Percentiles rank a stretch among this genome's conserved stretches.
Conservation (phyloP, 2,888 invertebrate genomes). For the Drosophila tanythrix region DNA sequence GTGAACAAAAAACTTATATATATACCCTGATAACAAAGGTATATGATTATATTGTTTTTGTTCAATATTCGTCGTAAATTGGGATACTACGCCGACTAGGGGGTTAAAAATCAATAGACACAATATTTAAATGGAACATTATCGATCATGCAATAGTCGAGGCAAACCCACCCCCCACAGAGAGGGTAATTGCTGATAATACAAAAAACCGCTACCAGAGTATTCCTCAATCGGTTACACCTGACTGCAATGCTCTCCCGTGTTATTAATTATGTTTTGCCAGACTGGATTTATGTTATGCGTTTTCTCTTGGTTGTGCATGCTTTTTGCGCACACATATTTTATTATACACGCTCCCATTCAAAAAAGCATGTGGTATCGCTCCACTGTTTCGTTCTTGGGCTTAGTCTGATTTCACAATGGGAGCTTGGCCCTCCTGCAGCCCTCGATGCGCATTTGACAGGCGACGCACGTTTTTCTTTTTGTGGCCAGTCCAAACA, state of each 20-base stretch:
- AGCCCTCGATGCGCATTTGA: constrained; percentile 37
- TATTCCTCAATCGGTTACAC: neutral
- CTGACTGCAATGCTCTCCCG: neutral
- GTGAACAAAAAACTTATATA: neutral
- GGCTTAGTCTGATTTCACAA: neutral
- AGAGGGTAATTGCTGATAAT: neutral
- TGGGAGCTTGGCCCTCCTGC: neutral
- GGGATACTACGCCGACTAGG: neutral
- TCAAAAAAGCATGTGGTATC: constrained; percentile 7
- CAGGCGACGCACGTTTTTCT: constrained; percentile 62
- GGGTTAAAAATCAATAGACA: neutral
- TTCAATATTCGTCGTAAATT: too few relatives aligned
- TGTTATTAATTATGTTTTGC: neutral
- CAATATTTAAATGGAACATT: neutral
- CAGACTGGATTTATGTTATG: neutral
- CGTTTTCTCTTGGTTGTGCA: constrained; percentile 19
- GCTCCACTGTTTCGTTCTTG: too few relatives aligned
- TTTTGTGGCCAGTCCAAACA: constrained; percentile 20
- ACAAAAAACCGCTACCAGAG: neutral
- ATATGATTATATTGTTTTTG: neutral
- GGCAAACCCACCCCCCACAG: neutral
- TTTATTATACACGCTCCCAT: constrained; percentile 56
- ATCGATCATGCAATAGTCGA: neutral
- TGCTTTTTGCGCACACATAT: constrained; percentile 40
- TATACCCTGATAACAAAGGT: neutral